A percentile compares a stretch with the other conserved stretches of the same genome.
Conservation (phyloP, 2,888 invertebrate genomes). For the Polyommatus icarus region DNA sequence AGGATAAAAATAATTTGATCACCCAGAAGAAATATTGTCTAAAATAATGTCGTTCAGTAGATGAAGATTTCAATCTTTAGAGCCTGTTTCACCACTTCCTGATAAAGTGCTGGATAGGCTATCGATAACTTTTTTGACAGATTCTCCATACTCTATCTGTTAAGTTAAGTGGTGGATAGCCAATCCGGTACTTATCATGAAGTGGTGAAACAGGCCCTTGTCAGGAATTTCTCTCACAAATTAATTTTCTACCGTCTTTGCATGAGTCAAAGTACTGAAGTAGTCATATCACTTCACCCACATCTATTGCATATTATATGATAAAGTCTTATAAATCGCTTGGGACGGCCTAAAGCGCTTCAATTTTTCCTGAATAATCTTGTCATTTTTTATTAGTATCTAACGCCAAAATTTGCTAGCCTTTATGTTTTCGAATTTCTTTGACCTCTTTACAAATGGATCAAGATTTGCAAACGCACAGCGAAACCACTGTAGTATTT, state of each 20-base stretch:
- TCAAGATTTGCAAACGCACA: no score
- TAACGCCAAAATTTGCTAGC: background rate
- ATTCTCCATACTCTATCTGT: no score
- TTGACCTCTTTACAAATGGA: background rate
- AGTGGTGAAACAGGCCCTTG: no score
- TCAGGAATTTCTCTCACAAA: background rate
- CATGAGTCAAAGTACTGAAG: background rate
- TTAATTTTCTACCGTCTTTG: background rate
- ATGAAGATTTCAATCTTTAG: background rate
- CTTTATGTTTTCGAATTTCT: background rate
- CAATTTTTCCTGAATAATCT: background rate
- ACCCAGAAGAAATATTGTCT: no score
- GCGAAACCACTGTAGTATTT: no score
- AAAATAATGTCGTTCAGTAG: background rate
- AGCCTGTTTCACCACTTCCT: no score
- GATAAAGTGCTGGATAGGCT: no score
- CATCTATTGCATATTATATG: background rate
- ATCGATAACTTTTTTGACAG: no score
- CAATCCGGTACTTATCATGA: no score
- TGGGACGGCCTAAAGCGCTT: background rate
- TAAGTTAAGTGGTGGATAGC: no score
- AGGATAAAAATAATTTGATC: no score
- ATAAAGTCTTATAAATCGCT: background rate
- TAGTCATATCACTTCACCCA: background rate
- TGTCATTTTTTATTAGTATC: background rate